Evolutionary conservation across 1,140 invertebrate species (phyloP).

Genomic region (Amyelois transitella): DNA sequence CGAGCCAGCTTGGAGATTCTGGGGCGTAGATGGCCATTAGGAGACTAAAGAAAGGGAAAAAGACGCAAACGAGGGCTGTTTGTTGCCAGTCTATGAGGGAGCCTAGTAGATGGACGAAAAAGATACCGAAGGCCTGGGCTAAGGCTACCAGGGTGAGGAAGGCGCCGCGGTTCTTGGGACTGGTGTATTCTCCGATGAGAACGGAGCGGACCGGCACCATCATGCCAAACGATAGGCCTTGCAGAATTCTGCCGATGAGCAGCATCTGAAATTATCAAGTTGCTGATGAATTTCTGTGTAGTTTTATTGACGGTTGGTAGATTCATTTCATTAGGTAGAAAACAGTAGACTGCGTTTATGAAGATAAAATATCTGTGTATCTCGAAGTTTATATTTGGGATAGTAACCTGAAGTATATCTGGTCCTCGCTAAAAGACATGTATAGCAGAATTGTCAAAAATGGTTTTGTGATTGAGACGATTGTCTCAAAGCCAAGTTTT

Average conservation of each 20-base stretch:
- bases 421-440: no score
- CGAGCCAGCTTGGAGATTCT: constrained; percentile 82
- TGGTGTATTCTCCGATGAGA: constrained; percentile 56
- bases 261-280: constrained; percentile 20
- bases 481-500: no score
- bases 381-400: no score
- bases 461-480: no score
- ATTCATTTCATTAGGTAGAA: no score
- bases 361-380: no score
- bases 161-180: constrained; percentile 71
- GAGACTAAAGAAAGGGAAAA: constrained; percentile 65
- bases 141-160: constrained; percentile 71
- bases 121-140: constrained; percentile 70
- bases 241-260: constrained; percentile 36
- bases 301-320: no score
- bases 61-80: constrained; percentile 65
- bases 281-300: background rate
- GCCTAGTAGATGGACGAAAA: constrained; percentile 74
- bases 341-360: no score
- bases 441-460: no score
- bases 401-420: no score
- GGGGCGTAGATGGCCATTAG: constrained; percentile 72
- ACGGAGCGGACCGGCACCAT: constrained; percentile 39
- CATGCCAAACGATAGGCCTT: constrained; percentile 44
- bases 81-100: constrained; percentile 73